phyloP scores from a whole-genome alignment of 1,140 invertebrate genomes.

The Euwallacea similis region DNA sequence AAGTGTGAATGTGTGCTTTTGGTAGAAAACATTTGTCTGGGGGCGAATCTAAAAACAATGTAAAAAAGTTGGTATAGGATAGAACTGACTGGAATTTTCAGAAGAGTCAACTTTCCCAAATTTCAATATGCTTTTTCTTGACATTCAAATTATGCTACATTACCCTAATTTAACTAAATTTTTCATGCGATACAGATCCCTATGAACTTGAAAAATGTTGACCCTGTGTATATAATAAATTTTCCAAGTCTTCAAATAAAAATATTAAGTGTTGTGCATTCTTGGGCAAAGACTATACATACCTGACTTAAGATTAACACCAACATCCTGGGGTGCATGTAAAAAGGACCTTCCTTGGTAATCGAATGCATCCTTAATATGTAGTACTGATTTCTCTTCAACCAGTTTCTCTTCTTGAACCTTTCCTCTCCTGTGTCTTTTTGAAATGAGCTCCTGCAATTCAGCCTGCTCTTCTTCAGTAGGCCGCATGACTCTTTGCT shows the following conservation, averaged over 20 bases:
- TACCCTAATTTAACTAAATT: too few relatives aligned
- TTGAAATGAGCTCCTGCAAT: constrained; percentile 92
- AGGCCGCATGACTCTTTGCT: constrained; percentile 84
- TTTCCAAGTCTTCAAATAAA: too few relatives aligned
- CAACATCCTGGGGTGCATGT: constrained; percentile 92
- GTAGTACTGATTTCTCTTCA: constrained; percentile 94
- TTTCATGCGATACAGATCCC: too few relatives aligned
- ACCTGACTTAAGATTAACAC: constrained; percentile 85
- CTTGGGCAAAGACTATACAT: neutral
- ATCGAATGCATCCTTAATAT: constrained; percentile 93
- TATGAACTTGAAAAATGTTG: too few relatives aligned
- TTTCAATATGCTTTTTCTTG: too few relatives aligned
- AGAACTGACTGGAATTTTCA: too few relatives aligned
- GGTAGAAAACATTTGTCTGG: constrained; percentile 97
- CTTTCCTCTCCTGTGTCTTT: constrained; percentile 83
- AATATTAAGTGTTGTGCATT: too few relatives aligned
- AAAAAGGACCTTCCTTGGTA: constrained; percentile 97
- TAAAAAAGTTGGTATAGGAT: too few relatives aligned
- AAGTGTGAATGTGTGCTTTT: constrained; percentile 95
- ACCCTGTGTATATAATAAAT: too few relatives aligned
- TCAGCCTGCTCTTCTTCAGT: constrained; percentile 89
- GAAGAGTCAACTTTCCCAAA: too few relatives aligned
- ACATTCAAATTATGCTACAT: too few relatives aligned
- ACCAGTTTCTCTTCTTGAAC: constrained; percentile 86
- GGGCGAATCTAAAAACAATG: constrained; percentile 64